Conservation (phyloP, 2,797 vertebrate genomes). For the Cyprinella venusta region DNA sequence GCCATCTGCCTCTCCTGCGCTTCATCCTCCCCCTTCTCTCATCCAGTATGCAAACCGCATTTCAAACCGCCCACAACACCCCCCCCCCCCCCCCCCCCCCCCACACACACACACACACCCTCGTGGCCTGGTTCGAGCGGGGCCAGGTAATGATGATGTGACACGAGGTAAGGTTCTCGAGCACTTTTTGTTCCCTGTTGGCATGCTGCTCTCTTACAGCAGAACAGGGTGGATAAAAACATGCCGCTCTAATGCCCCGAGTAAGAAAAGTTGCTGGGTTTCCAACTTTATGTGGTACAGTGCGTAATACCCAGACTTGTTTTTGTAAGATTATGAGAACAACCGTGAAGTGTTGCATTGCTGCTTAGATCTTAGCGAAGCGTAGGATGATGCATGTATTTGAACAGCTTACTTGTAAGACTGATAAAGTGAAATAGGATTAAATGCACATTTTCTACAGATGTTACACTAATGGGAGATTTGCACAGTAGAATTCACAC, state of each 20-base stretch:
- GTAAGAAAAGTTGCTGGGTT: conserved; percentile 20
- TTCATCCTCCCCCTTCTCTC: conserved; percentile 20
- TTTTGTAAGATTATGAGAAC: conserved; percentile 4
- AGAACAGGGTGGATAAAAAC: conserved; percentile 31
- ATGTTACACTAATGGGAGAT: conserved; percentile 50
- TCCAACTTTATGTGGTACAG: neutral
- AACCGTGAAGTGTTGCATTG: neutral
- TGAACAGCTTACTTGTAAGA: conserved; percentile 1
- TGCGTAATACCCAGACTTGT: conserved; percentile 1
- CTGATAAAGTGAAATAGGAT: conserved; percentile 35
- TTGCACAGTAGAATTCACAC: conserved; percentile 29
- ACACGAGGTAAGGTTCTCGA: conserved; percentile 28
- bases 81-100: no score
- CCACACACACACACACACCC: neutral
- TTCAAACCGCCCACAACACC: conserved; percentile 23
- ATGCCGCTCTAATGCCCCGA: conserved; percentile 19
- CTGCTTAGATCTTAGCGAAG: conserved; percentile 11
- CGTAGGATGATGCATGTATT: conserved; percentile 17
- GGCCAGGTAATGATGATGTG: conserved; percentile 49
- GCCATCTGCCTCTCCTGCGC: conserved; percentile 60
- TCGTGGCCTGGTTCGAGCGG: conserved; percentile 29
- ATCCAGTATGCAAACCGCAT: conserved; percentile 16
- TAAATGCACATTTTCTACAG: conserved; percentile 19
- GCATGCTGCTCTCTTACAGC: neutral
- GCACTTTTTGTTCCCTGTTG: conserved; percentile 34